Percentiles rank a stretch among this genome's conserved stretches.
Evolutionary conservation across 2,113 vertebrate genomes (phyloP).

Genomic region (Ptilonorhynchus violaceus): DNA sequence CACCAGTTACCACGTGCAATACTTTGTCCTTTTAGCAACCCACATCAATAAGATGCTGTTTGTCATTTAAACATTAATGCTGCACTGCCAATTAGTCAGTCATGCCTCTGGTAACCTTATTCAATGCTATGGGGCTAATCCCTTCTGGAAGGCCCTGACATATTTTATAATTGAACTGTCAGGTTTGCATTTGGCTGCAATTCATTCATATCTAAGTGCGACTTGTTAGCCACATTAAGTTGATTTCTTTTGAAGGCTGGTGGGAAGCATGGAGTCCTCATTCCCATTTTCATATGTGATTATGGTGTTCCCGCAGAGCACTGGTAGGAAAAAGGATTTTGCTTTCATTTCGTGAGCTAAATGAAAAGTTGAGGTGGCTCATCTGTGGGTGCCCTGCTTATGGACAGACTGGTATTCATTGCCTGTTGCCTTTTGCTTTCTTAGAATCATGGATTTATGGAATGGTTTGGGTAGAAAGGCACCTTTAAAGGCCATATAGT

Average conservation of each 20-base stretch:
- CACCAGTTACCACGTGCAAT: background rate
- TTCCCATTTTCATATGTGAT: slow-evolving; percentile 20
- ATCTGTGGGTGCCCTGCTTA: background rate
- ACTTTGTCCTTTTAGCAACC: background rate
- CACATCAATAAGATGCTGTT: background rate
- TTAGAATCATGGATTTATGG: background rate
- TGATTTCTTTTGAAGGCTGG: slow-evolving; percentile 62
- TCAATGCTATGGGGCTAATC: slow-evolving; percentile 59
- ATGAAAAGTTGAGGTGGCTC: background rate
- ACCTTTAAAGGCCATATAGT: background rate
- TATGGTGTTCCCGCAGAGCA: slow-evolving; percentile 13
- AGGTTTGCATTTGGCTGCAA: slow-evolving; percentile 60
- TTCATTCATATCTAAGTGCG: slow-evolving; percentile 64
- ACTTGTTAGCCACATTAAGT: slow-evolving; percentile 71
- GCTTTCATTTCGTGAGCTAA: slow-evolving; percentile 34
- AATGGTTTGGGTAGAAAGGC: background rate
- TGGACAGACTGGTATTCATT: background rate
- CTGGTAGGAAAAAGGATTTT: slow-evolving; percentile 39
- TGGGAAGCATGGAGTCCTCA: slow-evolving; percentile 38
- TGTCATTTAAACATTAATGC: slow-evolving; percentile 66
- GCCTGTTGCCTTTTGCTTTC: background rate
- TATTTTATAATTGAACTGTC: slow-evolving; percentile 73
- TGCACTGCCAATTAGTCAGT: slow-evolving; percentile 60
- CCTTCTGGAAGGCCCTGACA: slow-evolving; percentile 58
- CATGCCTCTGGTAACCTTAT: slow-evolving; percentile 59